Percentiles rank a stretch among this genome's conserved stretches.
Evolutionary conservation across 2,113 vertebrate genomes (phyloP).

Genomic region (Morone saxatilis): DNA sequence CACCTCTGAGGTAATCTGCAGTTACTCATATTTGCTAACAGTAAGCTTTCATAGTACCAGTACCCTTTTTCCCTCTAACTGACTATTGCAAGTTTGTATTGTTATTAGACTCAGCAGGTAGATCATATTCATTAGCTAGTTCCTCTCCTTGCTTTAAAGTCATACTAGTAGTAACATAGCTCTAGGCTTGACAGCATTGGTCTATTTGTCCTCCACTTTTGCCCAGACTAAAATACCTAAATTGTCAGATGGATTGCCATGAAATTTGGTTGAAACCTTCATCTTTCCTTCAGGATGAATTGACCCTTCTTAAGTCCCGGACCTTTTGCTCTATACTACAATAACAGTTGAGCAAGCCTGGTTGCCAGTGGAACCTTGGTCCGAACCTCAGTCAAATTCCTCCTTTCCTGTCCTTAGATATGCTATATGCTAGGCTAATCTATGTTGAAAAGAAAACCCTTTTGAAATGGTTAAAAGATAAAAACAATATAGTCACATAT

Average conservation of each 20-base stretch:
- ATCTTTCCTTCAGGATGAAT: background rate
- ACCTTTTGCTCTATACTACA: too few relatives aligned
- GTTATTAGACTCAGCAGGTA: conserved; percentile 13
- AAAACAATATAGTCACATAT: too few relatives aligned
- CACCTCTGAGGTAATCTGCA: conserved; percentile 42
- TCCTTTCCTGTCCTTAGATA: too few relatives aligned
- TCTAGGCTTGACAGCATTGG: rapidly evolving
- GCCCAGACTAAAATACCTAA: rapidly evolving
- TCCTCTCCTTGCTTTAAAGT: background rate
- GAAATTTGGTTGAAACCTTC: background rate
- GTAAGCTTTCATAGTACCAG: background rate
- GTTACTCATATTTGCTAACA: conserved; percentile 12
- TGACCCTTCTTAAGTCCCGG: too few relatives aligned
- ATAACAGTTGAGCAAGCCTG: too few relatives aligned
- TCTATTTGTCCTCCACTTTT: background rate
- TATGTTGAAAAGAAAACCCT: too few relatives aligned
- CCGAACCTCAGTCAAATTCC: too few relatives aligned
- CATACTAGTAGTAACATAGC: background rate
- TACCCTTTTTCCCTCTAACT: background rate
- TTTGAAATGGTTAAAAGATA: too few relatives aligned
- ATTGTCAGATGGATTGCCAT: background rate
- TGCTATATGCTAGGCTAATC: too few relatives aligned
- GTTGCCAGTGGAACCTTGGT: too few relatives aligned
- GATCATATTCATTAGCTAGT: background rate
- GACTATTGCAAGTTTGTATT: background rate